phyloP scores from a whole-genome alignment of 1,140 invertebrate species.

The Glomeris maerens region DNA sequence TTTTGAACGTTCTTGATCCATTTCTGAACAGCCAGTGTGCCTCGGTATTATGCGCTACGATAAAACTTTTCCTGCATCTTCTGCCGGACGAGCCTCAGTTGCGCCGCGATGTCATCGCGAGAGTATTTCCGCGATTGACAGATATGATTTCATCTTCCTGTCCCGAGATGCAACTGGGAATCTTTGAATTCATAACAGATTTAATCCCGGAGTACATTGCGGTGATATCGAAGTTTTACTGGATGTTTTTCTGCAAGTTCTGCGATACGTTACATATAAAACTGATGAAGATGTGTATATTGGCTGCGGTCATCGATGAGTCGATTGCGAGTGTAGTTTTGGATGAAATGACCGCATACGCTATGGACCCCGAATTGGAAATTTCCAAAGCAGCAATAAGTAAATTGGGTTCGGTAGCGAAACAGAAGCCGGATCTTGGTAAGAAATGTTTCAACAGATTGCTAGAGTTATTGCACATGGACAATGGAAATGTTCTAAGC shows the following conservation, averaged over 20 bases:
- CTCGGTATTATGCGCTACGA: not conserved
- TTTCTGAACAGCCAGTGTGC: not conserved
- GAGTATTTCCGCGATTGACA: not conserved
- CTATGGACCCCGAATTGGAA: not conserved
- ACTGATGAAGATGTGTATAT: not conserved
- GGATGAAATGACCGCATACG: not conserved
- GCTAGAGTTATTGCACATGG: not conserved
- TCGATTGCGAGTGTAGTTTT: not conserved
- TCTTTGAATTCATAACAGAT: too few relatives aligned
- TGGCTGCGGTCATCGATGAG: not conserved
- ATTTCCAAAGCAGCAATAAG: not conserved
- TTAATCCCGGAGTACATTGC: not conserved
- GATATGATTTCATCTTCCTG: not conserved
- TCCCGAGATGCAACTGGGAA: too few relatives aligned
- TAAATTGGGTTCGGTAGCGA: not conserved
- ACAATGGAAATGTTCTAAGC: not conserved
- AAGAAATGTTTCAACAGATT: not conserved
- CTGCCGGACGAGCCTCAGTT: not conserved
- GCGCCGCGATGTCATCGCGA: not conserved
- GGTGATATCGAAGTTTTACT: not conserved
- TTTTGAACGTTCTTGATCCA: not conserved
- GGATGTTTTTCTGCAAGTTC: not conserved
- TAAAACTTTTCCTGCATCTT: not conserved
- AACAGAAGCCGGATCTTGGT: not conserved
- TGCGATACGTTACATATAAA: not conserved